These are phyloP conservation scores for Drosophila ustulata DNA, from an alignment of 2,888 invertebrate species.

Conservation along the genomic window DNA sequence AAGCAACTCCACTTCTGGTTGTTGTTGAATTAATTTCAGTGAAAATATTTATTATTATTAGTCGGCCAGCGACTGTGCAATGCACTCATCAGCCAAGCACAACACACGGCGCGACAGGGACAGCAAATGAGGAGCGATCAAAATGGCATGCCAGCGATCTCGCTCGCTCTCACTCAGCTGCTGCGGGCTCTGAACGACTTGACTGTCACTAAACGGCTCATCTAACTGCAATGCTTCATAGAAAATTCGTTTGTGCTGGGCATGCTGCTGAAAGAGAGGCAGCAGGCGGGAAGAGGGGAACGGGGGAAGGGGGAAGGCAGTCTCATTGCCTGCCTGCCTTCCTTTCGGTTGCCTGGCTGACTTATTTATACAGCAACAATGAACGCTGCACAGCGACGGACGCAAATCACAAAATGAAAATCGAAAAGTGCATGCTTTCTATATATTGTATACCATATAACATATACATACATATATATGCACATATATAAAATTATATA, in stretches of 20 bases:
- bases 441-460: slow-evolving; percentile 41
- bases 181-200: slow-evolving; percentile 49
- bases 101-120: background rate
- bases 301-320: slow-evolving; percentile 7
- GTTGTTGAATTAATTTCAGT: slow-evolving; percentile 68
- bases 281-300: slow-evolving; percentile 8
- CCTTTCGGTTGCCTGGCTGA: slow-evolving; percentile 68
- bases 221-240: slow-evolving; percentile 81
- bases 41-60: slow-evolving; percentile 77
- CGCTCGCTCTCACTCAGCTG: slow-evolving; percentile 4
- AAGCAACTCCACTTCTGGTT: slow-evolving; percentile 39
- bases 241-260: slow-evolving; percentile 68
- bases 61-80: slow-evolving; percentile 53
- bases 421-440: slow-evolving; percentile 70
- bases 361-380: slow-evolving; percentile 82
- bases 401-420: slow-evolving; percentile 73
- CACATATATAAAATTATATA: slow-evolving; percentile 30
- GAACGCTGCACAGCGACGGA: slow-evolving; percentile 42
- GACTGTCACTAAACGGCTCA: slow-evolving; percentile 82
- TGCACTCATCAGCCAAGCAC: slow-evolving; percentile 62
- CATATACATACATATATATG: too few relatives aligned
- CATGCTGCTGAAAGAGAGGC: slow-evolving; percentile 6
- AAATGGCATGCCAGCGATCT: slow-evolving; percentile 51
- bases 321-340: slow-evolving; percentile 17
- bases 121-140: background rate